A percentile compares a stretch with the other conserved stretches of the same genome.
Conservation (phyloP, 2,888 invertebrate genomes). For the Philereme transversata region DNA sequence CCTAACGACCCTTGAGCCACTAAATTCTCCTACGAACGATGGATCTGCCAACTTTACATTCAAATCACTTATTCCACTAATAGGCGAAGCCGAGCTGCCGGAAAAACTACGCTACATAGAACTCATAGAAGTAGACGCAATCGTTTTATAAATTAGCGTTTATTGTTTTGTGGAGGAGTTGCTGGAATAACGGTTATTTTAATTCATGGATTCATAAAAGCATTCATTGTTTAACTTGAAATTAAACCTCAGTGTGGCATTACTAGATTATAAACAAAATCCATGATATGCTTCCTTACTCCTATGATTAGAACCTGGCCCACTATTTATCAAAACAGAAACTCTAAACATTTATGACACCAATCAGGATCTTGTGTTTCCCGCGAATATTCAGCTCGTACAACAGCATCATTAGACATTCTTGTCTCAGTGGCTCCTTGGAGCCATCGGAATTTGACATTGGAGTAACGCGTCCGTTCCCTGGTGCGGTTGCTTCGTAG, state of each 20-base stretch:
- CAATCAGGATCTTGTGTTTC: background rate
- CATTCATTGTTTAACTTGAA: background rate
- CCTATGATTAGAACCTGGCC: background rate
- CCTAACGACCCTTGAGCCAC: constrained; percentile 43
- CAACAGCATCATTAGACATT: constrained; percentile 13
- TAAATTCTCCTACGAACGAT: constrained; percentile 42
- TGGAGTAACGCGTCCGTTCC: constrained; percentile 31
- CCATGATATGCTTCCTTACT: background rate
- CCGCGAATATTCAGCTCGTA: background rate
- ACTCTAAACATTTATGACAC: background rate
- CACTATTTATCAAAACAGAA: background rate
- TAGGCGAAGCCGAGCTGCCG: constrained; percentile 29
- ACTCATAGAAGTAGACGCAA: constrained; percentile 35
- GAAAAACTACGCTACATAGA: constrained; percentile 34
- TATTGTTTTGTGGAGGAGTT: constrained; percentile 15
- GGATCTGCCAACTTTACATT: constrained; percentile 44
- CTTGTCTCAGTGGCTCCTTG: constrained; percentile 17
- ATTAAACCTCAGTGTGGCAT: background rate
- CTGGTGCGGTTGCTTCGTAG: constrained; percentile 47
- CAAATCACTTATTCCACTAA: constrained; percentile 38
- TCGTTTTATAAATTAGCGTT: constrained; percentile 34
- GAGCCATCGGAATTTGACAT: constrained; percentile 25
- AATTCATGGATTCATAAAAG: constrained; percentile 1
- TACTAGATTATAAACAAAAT: background rate
- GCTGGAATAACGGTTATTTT: constrained; percentile 12